Base-by-base conservation (phyloP, 2,888 invertebrate species). In the Dolichopus griseipennis region DNA sequence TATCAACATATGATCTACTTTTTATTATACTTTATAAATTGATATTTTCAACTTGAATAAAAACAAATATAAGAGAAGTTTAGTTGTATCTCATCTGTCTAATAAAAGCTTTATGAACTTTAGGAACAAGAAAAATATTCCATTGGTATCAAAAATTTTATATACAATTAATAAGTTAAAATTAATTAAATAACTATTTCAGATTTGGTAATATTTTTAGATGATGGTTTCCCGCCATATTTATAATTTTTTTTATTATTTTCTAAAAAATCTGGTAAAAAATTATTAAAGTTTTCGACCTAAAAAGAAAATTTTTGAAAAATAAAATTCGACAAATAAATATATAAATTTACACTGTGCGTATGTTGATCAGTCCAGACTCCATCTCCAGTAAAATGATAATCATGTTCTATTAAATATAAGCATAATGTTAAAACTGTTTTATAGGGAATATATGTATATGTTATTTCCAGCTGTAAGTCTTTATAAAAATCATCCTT, bases 301-400 rank as follows among this genome's bases (percentile, higher is more conserved):
- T 71, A 64, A n/a, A 66, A 65, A 20, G n/a, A 7, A 66, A 52
- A 61, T 52, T 15, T 41, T 62, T 7, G 61, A 63, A 10, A 61
- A 52, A 43, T 22, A 10, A 10, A 61, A 43, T 52, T 61, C 10
- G 22, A 33, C 2, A 65, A 65, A 37, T 7, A n/a, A 61, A 18
- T 20, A 61, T n/a, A 8, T 20, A 8, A 1, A 33, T 78, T 79
- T 20, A 81, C 78, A 52, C 78, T 77, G 64, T 78, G 75, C 8
- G 75, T 73, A 67, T 79, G 78, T 65, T 79, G 77, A 66, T 81
- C 81, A 0, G 78, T 78, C 90, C 90, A 91, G 62, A 92, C 84
- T 0, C 89, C 91, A 75, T 91, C 88, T 0, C 91, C 91, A 18
- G 86, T 88, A 75, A 92, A 92, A 78, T 91, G 87, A 77, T 86